phyloP scores from a whole-genome alignment of 2,113 vertebrate genomes.

The Sylvia atricapilla region DNA sequence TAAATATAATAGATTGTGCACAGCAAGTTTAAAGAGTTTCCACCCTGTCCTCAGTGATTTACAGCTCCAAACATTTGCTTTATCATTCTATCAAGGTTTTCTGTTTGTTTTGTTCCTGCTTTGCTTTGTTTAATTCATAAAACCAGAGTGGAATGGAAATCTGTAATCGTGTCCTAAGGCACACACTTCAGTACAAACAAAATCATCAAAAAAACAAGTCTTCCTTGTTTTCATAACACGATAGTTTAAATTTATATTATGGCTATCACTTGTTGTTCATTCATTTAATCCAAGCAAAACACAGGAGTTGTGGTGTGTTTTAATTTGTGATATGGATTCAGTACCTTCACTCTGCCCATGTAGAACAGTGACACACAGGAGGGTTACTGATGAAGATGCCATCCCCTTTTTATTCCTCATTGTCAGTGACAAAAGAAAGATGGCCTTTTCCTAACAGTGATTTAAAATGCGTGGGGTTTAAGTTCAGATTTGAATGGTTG shows the following conservation, averaged over 20 bases:
- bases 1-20: constrained; percentile 3
- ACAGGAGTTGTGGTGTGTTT: neutral
- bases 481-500: neutral
- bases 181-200: neutral
- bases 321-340: neutral
- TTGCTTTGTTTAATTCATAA: constrained; percentile 37
- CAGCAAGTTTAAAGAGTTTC: neutral
- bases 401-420: neutral
- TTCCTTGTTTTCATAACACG: neutral
- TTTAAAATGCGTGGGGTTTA: neutral
- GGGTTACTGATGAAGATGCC: neutral
- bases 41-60: constrained; percentile 3
- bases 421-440: neutral
- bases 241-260: neutral
- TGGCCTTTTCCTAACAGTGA: neutral
- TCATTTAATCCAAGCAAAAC: neutral
- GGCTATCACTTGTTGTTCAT: neutral
- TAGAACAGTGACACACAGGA: neutral
- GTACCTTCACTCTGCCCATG: fast-evolving
- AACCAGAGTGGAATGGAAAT: neutral
- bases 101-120: constrained; percentile 4
- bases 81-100: constrained; percentile 24
- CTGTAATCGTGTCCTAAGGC: neutral
- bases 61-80: neutral
- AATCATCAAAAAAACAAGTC: neutral